Base-by-base conservation (phyloP, 2,113 vertebrate species). In the Cyphomyrus discorhynchus region DNA sequence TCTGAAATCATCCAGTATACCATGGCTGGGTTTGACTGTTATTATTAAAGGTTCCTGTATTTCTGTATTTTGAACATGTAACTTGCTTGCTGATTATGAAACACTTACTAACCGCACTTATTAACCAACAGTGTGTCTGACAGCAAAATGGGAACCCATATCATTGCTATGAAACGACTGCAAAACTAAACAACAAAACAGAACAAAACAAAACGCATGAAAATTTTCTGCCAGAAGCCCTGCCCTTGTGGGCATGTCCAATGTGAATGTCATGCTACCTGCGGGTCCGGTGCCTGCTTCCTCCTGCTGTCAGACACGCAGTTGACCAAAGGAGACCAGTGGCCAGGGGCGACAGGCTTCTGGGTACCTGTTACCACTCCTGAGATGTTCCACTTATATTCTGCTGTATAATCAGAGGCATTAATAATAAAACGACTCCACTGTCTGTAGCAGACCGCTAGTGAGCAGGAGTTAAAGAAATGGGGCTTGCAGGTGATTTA, bases 81-180 rank as follows among this genome's bases (percentile, higher is more conserved):
- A 90, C 91, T 86, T 47, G 88, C 70, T 88, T 80, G 90, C 90
- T 90, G 74, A 87, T 19, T 8, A 7, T 85, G 50, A 89, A 90
- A 35, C 50, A 85, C 88, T 87, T 88, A 49, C 74, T 87, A 46
- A 53, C 89, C 31, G 11, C 62, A 31, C 62, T 70, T 31, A 70
- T 11, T 70, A 70, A 31, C 10, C n/a, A 86, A 88, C 84, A 82
- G 90, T 42, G 27, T 3, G 45, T 90, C 90, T 45, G 46, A 70
- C 19, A 77, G 47, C 66, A 77, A 24, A 77, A 13, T 31, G 47
- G 47, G 9, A n/a, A 53, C 27, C 24, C n/a, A 5, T 10, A 42
- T 77, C 10, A 31, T 50, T 77, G 5, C n/a, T n/a, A 7, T 19
- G 24, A 46, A 45, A 88, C 35, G 15, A 52, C 0, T 50, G 5